Percentiles rank a stretch among this genome's conserved stretches.
Evolutionary conservation across 2,797 vertebrate species (phyloP).

Genomic region (Leptoclinus maculatus): DNA sequence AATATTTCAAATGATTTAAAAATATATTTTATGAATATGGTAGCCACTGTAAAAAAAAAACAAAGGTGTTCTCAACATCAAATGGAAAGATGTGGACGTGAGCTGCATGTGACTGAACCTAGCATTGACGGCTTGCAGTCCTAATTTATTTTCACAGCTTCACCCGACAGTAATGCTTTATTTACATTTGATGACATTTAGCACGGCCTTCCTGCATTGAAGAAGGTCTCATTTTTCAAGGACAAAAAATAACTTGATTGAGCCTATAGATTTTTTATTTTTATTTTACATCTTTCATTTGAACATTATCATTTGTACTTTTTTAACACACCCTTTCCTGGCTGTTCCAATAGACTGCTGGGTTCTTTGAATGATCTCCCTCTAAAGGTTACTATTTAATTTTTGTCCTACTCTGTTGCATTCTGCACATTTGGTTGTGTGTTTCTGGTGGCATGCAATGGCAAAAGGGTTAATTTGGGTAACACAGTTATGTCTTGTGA

Average conservation of each 20-base stretch:
- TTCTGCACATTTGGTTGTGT: constrained; percentile 9
- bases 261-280: too few relatives aligned
- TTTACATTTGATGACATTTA: too few relatives aligned
- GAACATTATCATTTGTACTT: neutral
- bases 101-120: too few relatives aligned
- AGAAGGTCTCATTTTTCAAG: constrained; percentile 18
- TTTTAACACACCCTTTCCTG: neutral
- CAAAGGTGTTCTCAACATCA: neutral
- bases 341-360: constrained; percentile 6
- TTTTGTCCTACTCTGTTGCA: neutral
- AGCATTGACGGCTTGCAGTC: neutral
- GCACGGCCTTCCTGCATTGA: neutral
- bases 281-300: neutral
- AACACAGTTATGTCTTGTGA: too few relatives aligned
- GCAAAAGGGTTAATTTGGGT: neutral
- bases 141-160: too few relatives aligned
- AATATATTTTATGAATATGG: neutral
- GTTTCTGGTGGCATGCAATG: constrained; percentile 8
- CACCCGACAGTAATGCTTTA: neutral
- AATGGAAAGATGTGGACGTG: neutral
- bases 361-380: constrained; percentile 31
- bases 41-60: neutral
- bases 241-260: constrained; percentile 34
- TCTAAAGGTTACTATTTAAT: constrained; percentile 8
- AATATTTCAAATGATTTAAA: too few relatives aligned